Percentiles rank a stretch among this genome's conserved stretches.
Evolutionary conservation across 2,888 invertebrate genomes (phyloP).

Genomic region (Melanostoma scalare): DNA sequence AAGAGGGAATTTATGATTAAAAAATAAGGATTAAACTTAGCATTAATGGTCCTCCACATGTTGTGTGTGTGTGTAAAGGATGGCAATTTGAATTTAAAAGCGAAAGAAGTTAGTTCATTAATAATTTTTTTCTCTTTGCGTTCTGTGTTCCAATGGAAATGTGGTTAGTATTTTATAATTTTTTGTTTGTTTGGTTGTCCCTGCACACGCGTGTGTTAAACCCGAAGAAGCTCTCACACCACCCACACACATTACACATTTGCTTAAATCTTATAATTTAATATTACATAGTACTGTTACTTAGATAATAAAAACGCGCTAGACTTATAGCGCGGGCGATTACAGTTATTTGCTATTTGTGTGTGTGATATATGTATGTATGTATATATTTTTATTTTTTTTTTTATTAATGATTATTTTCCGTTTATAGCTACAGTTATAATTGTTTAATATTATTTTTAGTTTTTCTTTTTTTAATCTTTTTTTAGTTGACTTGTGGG

Average conservation of each 20-base stretch:
- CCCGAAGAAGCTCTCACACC: conserved; percentile 22
- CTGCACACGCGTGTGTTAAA: conserved; percentile 1
- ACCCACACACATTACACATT: conserved; percentile 53
- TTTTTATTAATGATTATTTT: conserved; percentile 51
- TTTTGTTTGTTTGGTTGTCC: background rate
- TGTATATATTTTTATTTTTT: conserved; percentile 25
- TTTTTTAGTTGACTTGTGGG: conserved; percentile 70
- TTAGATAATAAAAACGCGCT: conserved; percentile 67
- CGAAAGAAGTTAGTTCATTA: conserved; percentile 6
- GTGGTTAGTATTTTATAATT: conserved; percentile 1
- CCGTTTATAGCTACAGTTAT: conserved; percentile 67
- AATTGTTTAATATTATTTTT: conserved; percentile 29
- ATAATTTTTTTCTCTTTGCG: conserved; percentile 4
- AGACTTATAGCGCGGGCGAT: conserved; percentile 53
- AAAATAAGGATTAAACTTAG: conserved; percentile 43
- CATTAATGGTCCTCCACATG: conserved; percentile 48
- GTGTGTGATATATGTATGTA: conserved; percentile 29
- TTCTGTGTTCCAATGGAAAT: conserved; percentile 32
- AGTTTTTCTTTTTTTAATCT: conserved; percentile 40
- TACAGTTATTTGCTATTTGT: conserved; percentile 70
- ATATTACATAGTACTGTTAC: conserved; percentile 63
- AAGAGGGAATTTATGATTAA: background rate
- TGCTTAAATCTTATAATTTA: conserved; percentile 63
- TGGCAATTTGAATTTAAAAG: conserved; percentile 67
- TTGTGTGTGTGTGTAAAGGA: conserved; percentile 18